A percentile compares a stretch with the other conserved stretches of the same genome.
Conservation (phyloP, 2,888 invertebrate genomes). For the Brachyptera risi region DNA sequence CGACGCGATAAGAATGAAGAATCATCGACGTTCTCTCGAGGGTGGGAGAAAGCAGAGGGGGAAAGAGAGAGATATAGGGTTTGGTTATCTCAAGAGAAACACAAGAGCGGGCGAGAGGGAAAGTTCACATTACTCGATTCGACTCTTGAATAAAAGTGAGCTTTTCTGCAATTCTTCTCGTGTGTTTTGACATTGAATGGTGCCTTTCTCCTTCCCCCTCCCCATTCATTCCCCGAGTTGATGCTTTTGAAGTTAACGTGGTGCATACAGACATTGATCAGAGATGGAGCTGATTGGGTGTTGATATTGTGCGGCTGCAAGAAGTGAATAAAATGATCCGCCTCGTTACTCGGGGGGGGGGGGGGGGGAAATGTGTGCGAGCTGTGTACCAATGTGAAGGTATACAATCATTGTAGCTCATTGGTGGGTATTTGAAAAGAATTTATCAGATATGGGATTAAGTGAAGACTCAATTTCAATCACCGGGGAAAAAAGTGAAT, state of each 20-base stretch:
- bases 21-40: not conserved
- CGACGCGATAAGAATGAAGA: not conserved
- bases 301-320: conserved; percentile 1
- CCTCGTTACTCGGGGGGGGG: not conserved
- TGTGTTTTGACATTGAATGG: conserved; percentile 21
- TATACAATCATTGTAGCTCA: too few species aligned
- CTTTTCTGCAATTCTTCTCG: conserved; percentile 14
- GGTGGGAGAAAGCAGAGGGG: not conserved
- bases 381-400: not conserved
- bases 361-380: not conserved
- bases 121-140: conserved; percentile 16
- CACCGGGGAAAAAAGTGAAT: too few species aligned
- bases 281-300: not conserved
- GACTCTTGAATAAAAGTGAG: conserved; percentile 6
- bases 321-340: not conserved
- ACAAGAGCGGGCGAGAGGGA: not conserved
- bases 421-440: too few species aligned
- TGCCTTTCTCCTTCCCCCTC: too few species aligned
- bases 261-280: not conserved
- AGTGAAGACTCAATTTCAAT: too few species aligned
- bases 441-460: too few species aligned
- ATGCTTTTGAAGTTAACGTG: not conserved
- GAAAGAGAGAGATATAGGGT: not conserved
- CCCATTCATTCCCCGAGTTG: not conserved
- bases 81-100: not conserved